Evolutionary conservation across 2,113 vertebrate genomes (phyloP), one percentile per base, ranked within the genome.

Genomic region (Ageneiosus marmoratus): DNA sequence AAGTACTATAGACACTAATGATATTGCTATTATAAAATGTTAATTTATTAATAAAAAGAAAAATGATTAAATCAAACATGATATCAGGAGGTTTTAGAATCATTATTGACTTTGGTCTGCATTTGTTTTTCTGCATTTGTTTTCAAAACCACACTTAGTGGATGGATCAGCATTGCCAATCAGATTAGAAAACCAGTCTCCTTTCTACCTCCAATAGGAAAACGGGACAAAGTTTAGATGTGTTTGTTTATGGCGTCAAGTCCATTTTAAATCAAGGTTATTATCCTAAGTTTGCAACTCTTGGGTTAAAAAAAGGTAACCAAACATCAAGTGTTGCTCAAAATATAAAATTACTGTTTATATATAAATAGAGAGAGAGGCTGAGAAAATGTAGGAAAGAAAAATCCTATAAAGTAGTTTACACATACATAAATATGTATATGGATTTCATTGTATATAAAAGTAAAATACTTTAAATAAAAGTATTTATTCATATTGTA

Each of bases 221-320:
- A 77, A 12, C 29, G 79, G 83, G 76, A 50, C 82, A 84, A 84
- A 84, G 83, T 58, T 86, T 22, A 41, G 48, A 77, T 67, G 50
- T 86, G 73, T 77, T 81, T 73, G 72, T 27, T 72, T 75, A 81
- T 72, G 18, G 24, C 78, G 18, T 58, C 12, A 53, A 60, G 10
- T 81, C 51, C 34, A 53, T 70, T 75, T 69, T 51, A 76, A 86
- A 80, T 48, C 53, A 83, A 83, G 58, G 41, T 27, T 75, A 27
- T 51, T 20, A 32, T 67, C 15, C 48, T 37, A 58, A 20, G 10
- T 79, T 73, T 15, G 18, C 4, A 50, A 37, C 20, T 62, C 27
- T 34, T 55, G 20, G 13, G 16, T 51, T 37, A 55, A 60, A 56
- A 53, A 48, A 18, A n/a, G 55, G 0, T 65, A 13, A 4, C 5